Base-by-base conservation (phyloP, 2,888 invertebrate genomes). In the Noctuana brunneofusca region DNA sequence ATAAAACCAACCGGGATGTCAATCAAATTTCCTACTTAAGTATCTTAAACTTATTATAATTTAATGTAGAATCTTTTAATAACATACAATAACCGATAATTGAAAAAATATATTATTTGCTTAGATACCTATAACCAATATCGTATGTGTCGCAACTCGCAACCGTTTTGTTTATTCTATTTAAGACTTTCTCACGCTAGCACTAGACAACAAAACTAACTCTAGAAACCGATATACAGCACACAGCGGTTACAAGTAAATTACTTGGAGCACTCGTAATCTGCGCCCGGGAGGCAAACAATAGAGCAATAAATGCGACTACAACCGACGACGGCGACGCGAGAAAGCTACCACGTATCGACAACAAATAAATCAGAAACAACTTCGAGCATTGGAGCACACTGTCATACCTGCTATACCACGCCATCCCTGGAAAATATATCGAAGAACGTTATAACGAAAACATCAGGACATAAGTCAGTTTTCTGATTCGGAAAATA, bases 271-370 rank as follows among this genome's bases (percentile, higher is more conserved):
- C 76, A 77, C 73, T 75, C 71, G 74, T 78, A 83, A 84, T 81
- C 76, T 75, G 75, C 78, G 78, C 81, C 76, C 70, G 69, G 77
- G 77, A 76, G 81, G 81, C 81, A 80, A 86, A 89, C 89, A 90
- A 90, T 89, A 86, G 87, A 87, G 88, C 83, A 82, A 86, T 89
- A 89, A 89, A 82, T 74, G 80, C 76, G 76, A 82, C 79, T 75
- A 75, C 76, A 78, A 70, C 75, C 78, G 75, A 78, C 78, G 71
- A 72, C 78, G 75, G 78, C 78, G 71, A 72, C 71, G 73, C 69
- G 81, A 80, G 86, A 87, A 87, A 88, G 89, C 82, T 78, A 79
- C 82, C 78, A 81, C 71, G 76, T 84, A 87, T 87, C 86, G 86
- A 76, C 83, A 80, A 81, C 77, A 80, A 76, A 87, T 88, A 89